These are phyloP conservation scores for Enteromius thamalakanensis DNA, from an alignment of 2,797 vertebrate genomes.

Conservation along the genomic window DNA sequence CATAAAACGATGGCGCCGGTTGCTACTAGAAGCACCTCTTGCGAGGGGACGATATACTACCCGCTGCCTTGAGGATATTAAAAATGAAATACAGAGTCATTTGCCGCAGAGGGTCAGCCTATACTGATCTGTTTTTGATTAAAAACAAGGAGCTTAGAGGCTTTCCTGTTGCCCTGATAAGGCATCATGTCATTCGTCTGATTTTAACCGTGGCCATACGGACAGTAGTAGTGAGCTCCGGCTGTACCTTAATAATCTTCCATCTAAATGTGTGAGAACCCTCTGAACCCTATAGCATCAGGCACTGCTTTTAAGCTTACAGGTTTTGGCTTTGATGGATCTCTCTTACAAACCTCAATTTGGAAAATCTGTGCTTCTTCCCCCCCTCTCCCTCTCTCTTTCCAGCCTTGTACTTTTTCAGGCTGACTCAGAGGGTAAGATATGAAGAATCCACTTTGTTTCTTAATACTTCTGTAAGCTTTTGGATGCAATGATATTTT, in stretches of 20 bases:
- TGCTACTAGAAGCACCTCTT: slow-evolving; percentile 45
- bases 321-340: slow-evolving; percentile 62
- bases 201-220: slow-evolving; percentile 57
- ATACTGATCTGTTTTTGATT: slow-evolving; percentile 68
- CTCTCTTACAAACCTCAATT: slow-evolving; percentile 52
- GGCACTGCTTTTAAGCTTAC: slow-evolving; percentile 56
- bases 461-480: slow-evolving; percentile 24
- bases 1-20: slow-evolving; percentile 55
- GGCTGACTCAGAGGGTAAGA: background rate
- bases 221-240: slow-evolving; percentile 44
- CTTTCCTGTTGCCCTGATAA: slow-evolving; percentile 58
- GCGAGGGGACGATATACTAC: slow-evolving; percentile 63
- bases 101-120: slow-evolving; percentile 59
- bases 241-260: slow-evolving; percentile 62
- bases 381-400: slow-evolving; percentile 6
- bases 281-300: slow-evolving; percentile 51
- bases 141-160: slow-evolving; percentile 60
- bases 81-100: slow-evolving; percentile 68
- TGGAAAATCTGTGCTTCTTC: slow-evolving; percentile 44
- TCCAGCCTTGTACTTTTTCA: slow-evolving; percentile 29
- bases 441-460: slow-evolving; percentile 7
- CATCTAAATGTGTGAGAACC: slow-evolving; percentile 57
- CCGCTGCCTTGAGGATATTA: slow-evolving; percentile 68
- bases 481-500: slow-evolving; percentile 29
- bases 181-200: slow-evolving; percentile 61